Percentiles rank a stretch among this genome's conserved stretches.
Evolutionary conservation across 2,797 vertebrate species (phyloP).

Genomic region (Darevskia nairensis): DNA sequence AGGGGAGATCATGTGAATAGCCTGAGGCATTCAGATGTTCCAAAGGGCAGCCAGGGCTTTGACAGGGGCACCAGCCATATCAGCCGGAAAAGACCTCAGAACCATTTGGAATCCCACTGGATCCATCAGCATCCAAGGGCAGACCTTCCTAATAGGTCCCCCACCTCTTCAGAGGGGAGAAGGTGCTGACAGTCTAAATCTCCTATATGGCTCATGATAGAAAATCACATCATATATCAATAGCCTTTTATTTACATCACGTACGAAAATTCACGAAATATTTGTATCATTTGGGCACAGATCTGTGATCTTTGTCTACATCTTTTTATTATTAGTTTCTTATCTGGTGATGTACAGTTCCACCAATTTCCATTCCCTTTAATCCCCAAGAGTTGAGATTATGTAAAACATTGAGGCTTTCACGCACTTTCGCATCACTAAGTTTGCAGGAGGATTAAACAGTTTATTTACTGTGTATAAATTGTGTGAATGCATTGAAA

Average conservation of each 20-base stretch:
- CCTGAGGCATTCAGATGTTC: too few relatives aligned
- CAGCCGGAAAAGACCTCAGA: too few relatives aligned
- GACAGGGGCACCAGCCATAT: too few relatives aligned
- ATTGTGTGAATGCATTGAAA: background rate
- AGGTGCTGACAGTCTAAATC: too few relatives aligned
- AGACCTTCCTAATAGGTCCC: too few relatives aligned
- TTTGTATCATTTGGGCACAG: background rate
- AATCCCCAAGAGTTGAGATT: background rate
- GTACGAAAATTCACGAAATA: background rate
- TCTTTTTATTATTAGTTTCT: constrained; percentile 5
- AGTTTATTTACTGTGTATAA: constrained; percentile 14
- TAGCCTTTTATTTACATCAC: background rate
- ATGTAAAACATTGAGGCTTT: constrained; percentile 15
- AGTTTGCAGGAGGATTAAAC: constrained; percentile 9
- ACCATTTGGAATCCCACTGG: too few relatives aligned
- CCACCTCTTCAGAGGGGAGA: too few relatives aligned
- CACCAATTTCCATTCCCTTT: constrained; percentile 13
- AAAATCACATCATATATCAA: background rate
- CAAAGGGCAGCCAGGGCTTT: too few relatives aligned
- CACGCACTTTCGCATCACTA: background rate
- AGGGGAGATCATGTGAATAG: too few relatives aligned
- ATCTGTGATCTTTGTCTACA: background rate
- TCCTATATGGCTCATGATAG: too few relatives aligned
- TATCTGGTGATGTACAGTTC: background rate
- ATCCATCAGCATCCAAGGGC: too few relatives aligned